Conservation (phyloP, 2,888 invertebrate genomes). For the Lissocephala sabroskyi region DNA sequence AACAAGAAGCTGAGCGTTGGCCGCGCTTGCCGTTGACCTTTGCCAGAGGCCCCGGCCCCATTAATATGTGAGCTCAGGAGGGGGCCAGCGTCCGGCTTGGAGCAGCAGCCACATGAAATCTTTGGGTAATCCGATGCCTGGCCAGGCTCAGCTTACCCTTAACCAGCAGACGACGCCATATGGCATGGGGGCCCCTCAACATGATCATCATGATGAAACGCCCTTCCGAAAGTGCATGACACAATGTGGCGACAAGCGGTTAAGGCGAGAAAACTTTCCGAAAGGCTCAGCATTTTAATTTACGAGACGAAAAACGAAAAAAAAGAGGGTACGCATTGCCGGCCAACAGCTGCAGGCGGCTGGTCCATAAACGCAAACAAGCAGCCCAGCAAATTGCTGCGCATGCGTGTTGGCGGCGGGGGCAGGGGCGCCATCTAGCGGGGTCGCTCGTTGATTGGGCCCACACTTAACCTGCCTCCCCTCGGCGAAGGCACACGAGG, state of each 20-base stretch:
- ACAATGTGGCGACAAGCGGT: conserved; percentile 54
- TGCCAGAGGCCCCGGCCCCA: no score
- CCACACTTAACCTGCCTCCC: conserved; percentile 54
- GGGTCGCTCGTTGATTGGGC: conserved; percentile 57
- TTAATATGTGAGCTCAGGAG: conserved; percentile 18
- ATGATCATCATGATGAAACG: conserved; percentile 25
- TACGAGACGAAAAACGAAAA: background rate
- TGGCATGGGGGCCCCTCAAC: conserved; percentile 5
- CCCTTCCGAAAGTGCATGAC: conserved; percentile 38
- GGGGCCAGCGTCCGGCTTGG: background rate
- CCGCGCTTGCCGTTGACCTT: conserved; percentile 45
- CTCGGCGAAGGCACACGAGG: conserved; percentile 1
- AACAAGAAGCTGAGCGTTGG: background rate
- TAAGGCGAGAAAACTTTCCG: no score
- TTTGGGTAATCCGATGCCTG: conserved; percentile 41
- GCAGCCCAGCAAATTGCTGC: background rate
- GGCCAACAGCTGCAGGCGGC: conserved; percentile 43
- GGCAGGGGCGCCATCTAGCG: conserved; percentile 3
- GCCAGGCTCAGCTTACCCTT: conserved; percentile 49
- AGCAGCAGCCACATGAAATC: background rate
- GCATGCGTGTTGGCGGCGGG: background rate
- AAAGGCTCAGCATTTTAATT: background rate
- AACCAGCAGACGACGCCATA: no score
- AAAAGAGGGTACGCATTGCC: background rate
- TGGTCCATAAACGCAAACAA: conserved; percentile 15